Evolutionary conservation across 2,888 invertebrate species (phyloP), one percentile per base, ranked within the genome.

Genomic region (Temnothorax rugatulus): DNA sequence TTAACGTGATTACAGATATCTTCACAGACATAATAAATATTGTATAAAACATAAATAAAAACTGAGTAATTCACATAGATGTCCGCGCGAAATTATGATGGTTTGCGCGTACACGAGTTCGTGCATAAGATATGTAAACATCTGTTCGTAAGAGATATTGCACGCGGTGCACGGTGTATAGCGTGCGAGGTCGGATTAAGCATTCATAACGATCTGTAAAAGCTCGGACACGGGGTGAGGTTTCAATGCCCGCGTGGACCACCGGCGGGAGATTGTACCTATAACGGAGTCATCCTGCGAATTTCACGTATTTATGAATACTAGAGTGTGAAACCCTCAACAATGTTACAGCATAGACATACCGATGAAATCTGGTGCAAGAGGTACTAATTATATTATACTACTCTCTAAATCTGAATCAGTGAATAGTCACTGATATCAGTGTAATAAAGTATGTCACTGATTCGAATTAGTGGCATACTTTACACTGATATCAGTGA

Each of bases 141-240:
- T 38, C 34, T 59, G 29, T 34, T 18, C 18, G 9, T 11, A 50
- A n/a, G 18, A 75, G 11, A 75, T 47, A 50, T 25, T 21, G 63
- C 38, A 47, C 21, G 7, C 21, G 4, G 15, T 18, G 15, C 13
- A 34, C 5, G 18, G 13, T 59, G 13, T 74, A 59, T 29, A 47
- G 34, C 15, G 29, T 21, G 29, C 44, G 75, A 50, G 34, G n/a
- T 52, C 69, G 34, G 61, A 38, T 71, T 54, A 71, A 63, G 18
- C 21, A 63, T 75, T 75, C 75, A 75, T 63, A 63, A 15, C 15
- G 34, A 21, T 63, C 63, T 63, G 63, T 63, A 38, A 75, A 50
- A 63, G 11, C 21, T 38, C 47, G 34, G 18, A 18, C 29, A 21
- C 7, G n/a, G 4, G 11, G 34, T 21, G 18, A 75, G 11, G 47